Conservation (phyloP, 2,888 invertebrate genomes). For the Polietes domitor region DNA sequence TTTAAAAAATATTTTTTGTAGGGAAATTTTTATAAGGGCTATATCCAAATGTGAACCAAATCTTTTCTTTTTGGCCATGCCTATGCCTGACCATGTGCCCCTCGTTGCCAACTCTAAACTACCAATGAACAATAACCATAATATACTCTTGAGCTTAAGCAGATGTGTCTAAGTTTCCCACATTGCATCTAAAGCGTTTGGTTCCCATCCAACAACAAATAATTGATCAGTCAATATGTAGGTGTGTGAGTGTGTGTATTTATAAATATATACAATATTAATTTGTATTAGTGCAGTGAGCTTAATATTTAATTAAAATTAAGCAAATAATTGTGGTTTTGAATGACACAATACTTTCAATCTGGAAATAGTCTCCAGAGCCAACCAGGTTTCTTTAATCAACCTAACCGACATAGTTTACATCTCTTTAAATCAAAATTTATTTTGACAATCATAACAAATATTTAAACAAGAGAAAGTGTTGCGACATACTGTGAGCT, state of each 20-base stretch:
- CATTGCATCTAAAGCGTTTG: not conserved
- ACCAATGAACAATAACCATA: too few species aligned
- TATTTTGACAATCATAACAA: not conserved
- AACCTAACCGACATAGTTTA: not conserved
- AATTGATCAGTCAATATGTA: not conserved
- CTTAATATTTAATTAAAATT: constrained; percentile 65
- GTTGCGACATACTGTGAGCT: not conserved
- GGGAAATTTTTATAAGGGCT: too few species aligned
- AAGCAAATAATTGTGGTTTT: constrained; percentile 55
- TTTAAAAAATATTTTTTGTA: too few species aligned
- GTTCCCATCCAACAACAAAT: not conserved
- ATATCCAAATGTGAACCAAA: too few species aligned
- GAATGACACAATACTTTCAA: not conserved
- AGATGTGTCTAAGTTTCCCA: not conserved
- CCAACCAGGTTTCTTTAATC: not conserved
- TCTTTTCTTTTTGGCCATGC: too few species aligned
- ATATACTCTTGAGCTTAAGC: not conserved
- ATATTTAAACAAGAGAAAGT: not conserved
- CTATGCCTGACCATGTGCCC: too few species aligned
- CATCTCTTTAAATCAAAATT: not conserved
- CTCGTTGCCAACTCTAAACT: too few species aligned
- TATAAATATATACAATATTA: constrained; percentile 49
- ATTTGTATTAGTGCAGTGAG: constrained; percentile 59
- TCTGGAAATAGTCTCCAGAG: not conserved
- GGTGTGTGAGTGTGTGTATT: not conserved